Evolutionary conservation across 2,888 invertebrate species (phyloP).

Genomic region (Chironomus tentans): DNA sequence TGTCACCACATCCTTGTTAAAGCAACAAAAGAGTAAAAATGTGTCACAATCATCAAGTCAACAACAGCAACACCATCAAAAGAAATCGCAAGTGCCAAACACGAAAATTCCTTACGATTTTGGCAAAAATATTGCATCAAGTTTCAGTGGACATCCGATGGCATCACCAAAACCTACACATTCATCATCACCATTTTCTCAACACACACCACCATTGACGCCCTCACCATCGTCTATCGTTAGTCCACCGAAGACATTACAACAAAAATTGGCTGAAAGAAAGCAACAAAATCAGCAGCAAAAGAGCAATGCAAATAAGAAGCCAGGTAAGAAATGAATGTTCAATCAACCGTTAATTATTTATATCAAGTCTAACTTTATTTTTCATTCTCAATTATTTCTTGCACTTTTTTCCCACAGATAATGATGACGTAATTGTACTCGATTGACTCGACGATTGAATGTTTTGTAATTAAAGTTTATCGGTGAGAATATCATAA

Average conservation of each 20-base stretch:
- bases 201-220: slow-evolving; percentile 18
- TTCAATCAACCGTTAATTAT: background rate
- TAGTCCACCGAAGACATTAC: slow-evolving; percentile 55
- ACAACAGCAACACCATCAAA: background rate
- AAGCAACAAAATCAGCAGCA: slow-evolving; percentile 42
- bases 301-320: background rate
- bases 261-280: slow-evolving; percentile 58
- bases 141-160: slow-evolving; percentile 17
- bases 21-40: background rate
- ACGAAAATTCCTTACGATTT: slow-evolving; percentile 19
- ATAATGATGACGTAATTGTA: slow-evolving; percentile 22
- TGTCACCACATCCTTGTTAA: background rate
- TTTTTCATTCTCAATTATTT: background rate
- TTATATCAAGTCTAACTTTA: background rate
- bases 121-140: slow-evolving; percentile 24
- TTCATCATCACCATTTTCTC: slow-evolving; percentile 13
- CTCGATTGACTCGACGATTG: background rate
- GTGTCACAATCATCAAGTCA: background rate
- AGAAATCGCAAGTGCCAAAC: background rate
- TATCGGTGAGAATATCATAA: too few relatives aligned
- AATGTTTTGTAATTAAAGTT: too few relatives aligned
- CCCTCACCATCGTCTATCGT: slow-evolving; percentile 35
- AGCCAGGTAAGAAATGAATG: background rate
- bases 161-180: background rate
- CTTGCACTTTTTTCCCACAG: background rate